Conservation (phyloP, 2,797 vertebrate species). For the Coregonus sp. region DNA sequence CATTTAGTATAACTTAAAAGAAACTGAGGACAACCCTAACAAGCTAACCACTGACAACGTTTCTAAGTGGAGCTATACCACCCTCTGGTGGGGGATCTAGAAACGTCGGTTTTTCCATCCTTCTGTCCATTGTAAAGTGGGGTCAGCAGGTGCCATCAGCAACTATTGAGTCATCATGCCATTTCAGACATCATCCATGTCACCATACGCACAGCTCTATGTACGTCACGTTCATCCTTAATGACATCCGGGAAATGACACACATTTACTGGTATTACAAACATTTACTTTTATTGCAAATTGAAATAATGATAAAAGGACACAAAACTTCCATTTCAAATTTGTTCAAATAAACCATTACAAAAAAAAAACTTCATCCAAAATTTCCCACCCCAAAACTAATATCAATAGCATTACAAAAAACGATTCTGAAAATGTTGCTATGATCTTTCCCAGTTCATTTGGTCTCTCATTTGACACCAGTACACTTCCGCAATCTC, state of each 20-base stretch:
- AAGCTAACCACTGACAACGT: neutral
- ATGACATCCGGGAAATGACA: constrained; percentile 16
- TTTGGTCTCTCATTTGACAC: constrained; percentile 12
- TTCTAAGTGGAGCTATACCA: constrained; percentile 10
- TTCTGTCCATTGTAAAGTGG: neutral
- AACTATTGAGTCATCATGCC: neutral
- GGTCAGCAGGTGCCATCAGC: neutral
- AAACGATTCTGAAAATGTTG: neutral
- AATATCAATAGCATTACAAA: constrained; percentile 17
- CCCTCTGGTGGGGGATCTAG: constrained; percentile 30
- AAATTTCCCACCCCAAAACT: constrained; percentile 34
- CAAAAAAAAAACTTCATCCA: constrained; percentile 44
- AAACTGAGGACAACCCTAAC: neutral
- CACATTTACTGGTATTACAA: constrained; percentile 4
- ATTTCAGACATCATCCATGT: neutral
- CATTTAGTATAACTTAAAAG: neutral
- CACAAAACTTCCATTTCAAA: constrained; percentile 54
- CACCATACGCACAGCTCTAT: neutral
- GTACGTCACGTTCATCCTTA: neutral
- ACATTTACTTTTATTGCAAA: constrained; percentile 42
- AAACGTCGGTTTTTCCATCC: neutral
- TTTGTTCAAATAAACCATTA: constrained; percentile 57
- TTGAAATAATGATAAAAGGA: constrained; percentile 33
- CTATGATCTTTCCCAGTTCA: neutral
- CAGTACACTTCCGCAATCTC: neutral